A percentile compares a stretch with the other conserved stretches of the same genome.
Conservation (phyloP, 1,140 invertebrate species). For the Cydia pomonella region DNA sequence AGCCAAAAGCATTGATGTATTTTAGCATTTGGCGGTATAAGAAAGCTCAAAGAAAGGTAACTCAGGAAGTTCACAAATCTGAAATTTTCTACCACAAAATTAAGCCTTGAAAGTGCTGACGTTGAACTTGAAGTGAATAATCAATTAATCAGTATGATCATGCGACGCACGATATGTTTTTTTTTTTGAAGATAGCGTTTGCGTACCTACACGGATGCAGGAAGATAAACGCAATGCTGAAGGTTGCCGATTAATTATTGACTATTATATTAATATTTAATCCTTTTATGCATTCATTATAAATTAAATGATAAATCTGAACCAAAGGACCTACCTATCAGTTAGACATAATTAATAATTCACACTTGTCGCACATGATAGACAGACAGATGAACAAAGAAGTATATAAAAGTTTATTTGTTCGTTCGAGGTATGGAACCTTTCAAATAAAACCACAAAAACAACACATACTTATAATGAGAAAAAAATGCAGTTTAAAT, state of each 20-base stretch:
- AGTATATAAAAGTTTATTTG: neutral
- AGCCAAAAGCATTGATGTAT: no score
- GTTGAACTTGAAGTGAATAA: neutral
- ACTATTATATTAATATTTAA: neutral
- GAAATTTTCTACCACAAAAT: no score
- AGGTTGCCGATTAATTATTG: conserved; percentile 25
- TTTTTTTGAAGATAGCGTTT: neutral
- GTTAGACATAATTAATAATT: neutral
- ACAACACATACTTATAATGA: no score
- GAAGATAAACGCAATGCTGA: conserved; percentile 23
- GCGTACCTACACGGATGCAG: conserved; percentile 21
- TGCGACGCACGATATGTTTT: neutral
- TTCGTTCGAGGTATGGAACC: no score
- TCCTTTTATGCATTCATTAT: conserved; percentile 12
- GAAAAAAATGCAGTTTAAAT: no score
- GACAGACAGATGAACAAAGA: neutral
- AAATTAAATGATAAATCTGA: neutral
- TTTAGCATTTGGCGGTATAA: no score
- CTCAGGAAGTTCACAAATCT: no score
- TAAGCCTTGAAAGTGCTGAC: neutral
- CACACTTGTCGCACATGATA: neutral
- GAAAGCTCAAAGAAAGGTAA: no score
- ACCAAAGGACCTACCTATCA: neutral
- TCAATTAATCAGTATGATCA: neutral
- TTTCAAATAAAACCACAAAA: no score